phyloP scores from a whole-genome alignment of 2,888 invertebrate species.

The Caenorhabditis sinica region DNA sequence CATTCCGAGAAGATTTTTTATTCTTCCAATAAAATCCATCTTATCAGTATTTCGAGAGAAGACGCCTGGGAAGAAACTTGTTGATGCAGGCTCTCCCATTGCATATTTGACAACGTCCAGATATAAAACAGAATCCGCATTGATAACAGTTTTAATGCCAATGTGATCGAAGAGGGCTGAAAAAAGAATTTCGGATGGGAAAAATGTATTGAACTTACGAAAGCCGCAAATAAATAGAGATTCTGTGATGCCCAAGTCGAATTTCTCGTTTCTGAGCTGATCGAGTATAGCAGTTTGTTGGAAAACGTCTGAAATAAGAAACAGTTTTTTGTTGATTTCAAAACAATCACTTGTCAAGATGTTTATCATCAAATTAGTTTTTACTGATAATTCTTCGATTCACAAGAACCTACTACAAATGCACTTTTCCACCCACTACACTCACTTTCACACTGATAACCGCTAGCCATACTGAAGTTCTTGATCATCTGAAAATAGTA shows the following conservation, averaged over 20 bases:
- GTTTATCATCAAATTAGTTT: neutral
- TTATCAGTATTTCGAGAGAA: conserved; percentile 32
- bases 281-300: conserved; percentile 40
- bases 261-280: conserved; percentile 50
- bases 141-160: conserved; percentile 52
- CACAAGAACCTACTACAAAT: neutral
- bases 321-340: neutral
- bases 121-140: conserved; percentile 52
- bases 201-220: conserved; percentile 25
- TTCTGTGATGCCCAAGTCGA: conserved; percentile 62
- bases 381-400: conserved; percentile 3
- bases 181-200: neutral
- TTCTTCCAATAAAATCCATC: conserved; percentile 47
- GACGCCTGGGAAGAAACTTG: conserved; percentile 56
- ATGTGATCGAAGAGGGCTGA: conserved; percentile 56
- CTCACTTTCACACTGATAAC: conserved; percentile 50
- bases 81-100: conserved; percentile 54
- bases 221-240: conserved; percentile 56
- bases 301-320: conserved; percentile 35
- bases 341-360: neutral
- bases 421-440: neutral
- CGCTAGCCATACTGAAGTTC: conserved; percentile 47
- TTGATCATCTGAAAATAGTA: conserved; percentile 45
- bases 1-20: conserved; percentile 24
- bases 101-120: conserved; percentile 49